A percentile compares a stretch with the other conserved stretches of the same genome.
Evolutionary conservation across 1,140 invertebrate genomes (phyloP).

Genomic region (Batillaria attramentaria): DNA sequence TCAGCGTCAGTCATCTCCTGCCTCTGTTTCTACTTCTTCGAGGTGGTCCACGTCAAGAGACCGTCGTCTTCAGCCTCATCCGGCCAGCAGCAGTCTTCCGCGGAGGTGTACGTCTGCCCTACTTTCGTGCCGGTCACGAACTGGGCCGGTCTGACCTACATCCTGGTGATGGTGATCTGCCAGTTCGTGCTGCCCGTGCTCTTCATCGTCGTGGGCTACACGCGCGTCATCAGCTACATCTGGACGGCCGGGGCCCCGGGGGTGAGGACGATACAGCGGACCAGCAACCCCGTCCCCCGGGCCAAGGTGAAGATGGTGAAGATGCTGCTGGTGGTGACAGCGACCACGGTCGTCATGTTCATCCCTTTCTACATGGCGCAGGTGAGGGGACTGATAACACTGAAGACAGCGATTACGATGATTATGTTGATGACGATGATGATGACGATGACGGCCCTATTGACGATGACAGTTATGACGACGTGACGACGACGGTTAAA

Average conservation of each 20-base stretch:
- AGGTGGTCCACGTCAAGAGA: background rate
- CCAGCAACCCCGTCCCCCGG: conserved; percentile 58
- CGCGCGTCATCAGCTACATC: conserved; percentile 51
- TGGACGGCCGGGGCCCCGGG: conserved; percentile 45
- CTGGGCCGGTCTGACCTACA: conserved; percentile 48
- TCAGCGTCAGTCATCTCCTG: conserved; percentile 40
- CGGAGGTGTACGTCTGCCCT: conserved; percentile 36
- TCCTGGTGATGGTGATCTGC: conserved; percentile 34
- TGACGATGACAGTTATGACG: too few relatives aligned
- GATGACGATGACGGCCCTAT: conserved; percentile 17
- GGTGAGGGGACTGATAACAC: background rate
- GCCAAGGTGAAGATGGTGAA: conserved; percentile 65
- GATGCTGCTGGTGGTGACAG: conserved; percentile 55
- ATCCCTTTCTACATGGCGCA: conserved; percentile 46
- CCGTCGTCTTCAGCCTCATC: background rate
- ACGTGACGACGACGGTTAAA: too few relatives aligned
- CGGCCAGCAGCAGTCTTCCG: background rate
- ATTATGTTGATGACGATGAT: conserved; percentile 1
- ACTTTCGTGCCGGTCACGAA: conserved; percentile 41
- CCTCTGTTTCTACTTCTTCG: conserved; percentile 55
- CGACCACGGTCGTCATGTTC: conserved; percentile 38
- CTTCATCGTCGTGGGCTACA: conserved; percentile 44
- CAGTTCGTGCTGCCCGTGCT: conserved; percentile 49
- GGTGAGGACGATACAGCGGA: conserved; percentile 47
- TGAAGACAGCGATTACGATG: conserved; percentile 19